Evolutionary conservation across 2,113 vertebrate genomes (phyloP).

Genomic region (Megaptera novaeangliae): DNA sequence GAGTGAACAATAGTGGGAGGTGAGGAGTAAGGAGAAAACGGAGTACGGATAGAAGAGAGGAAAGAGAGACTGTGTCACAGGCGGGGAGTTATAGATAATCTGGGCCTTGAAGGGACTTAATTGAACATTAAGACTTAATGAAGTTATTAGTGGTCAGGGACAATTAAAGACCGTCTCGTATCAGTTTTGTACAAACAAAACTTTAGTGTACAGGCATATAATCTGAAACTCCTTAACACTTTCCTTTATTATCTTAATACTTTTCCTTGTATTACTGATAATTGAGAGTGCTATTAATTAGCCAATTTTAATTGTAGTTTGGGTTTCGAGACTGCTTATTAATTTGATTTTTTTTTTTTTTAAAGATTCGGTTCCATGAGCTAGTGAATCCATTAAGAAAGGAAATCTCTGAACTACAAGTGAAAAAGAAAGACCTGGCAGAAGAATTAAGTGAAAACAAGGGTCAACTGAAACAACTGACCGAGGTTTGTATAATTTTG

Average conservation of each 20-base stretch:
- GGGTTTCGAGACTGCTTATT: not conserved
- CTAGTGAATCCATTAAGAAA: constrained; percentile 85
- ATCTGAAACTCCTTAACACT: not conserved
- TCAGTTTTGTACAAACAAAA: not conserved
- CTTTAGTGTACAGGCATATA: not conserved
- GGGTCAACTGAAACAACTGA: constrained; percentile 85
- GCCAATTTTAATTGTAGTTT: not conserved
- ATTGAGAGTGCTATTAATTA: not conserved
- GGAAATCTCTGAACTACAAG: constrained; percentile 85
- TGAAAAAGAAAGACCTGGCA: constrained; percentile 82
- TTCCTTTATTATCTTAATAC: not conserved
- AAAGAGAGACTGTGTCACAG: not conserved
- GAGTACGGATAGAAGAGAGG: not conserved
- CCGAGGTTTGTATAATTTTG: constrained; percentile 85
- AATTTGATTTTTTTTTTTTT: constrained; percentile 19
- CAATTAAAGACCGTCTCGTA: not conserved
- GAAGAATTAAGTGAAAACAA: constrained; percentile 88
- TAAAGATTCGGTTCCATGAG: constrained; percentile 91
- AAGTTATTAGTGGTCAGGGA: not conserved
- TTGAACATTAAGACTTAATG: not conserved
- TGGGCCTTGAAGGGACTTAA: not conserved
- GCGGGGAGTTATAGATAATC: not conserved
- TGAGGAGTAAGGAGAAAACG: not conserved
- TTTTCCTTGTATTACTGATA: not conserved
- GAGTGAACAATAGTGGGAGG: not conserved